Base-by-base conservation (phyloP, 2,888 invertebrate genomes). In the Leptodirus hochenwartii region DNA sequence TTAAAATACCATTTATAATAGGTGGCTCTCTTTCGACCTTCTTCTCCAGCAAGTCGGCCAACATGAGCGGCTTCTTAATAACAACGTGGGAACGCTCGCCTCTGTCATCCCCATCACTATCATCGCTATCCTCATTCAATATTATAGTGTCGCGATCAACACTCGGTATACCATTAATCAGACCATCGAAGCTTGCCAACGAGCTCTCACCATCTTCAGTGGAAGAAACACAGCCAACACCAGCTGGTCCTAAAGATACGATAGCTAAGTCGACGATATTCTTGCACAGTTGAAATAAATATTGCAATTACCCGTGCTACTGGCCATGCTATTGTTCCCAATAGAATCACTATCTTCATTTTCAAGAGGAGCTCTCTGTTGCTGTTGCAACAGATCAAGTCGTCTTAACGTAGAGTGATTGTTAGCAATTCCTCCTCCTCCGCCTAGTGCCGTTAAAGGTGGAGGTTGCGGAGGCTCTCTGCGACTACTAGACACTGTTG, bases 11-110 rank as follows among this genome's bases (percentile, higher is more conserved):
- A 44, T 71, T 71, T 41, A 67, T 45, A 23, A 67, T 51, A 3
- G 56, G 54, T 1, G 63, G 60, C 30, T 67, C 66, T 33, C 65
- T 66, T 27, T 68, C 67, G 8, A 68, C 61, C 49, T 80, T 81
- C 45, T 80, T 74, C 48, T 87, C 85, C 3, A 87, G 57, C 29
- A 85, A 55, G 50, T 85, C 84, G 0, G 82, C 82, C 25, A 85
- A 58, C 75, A 84, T 79, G 28, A 66, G 41, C 1, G 61, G 62
- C 53, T 80, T 79, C 47, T 53, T 48, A 10, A 39, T 41, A 11
- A 33, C 37, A 8, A 34, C 36, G 33, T 38, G 36, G 9, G 40
- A 35, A 36, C 43, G 44, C 38, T 43, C 49, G 27, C 50, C 39
- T 25, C 51, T 53, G 41, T 56, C 63, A 47, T 66, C 65, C 37